Base-by-base conservation (phyloP, 1,140 invertebrate species). In the Himalopsyche phryganea region DNA sequence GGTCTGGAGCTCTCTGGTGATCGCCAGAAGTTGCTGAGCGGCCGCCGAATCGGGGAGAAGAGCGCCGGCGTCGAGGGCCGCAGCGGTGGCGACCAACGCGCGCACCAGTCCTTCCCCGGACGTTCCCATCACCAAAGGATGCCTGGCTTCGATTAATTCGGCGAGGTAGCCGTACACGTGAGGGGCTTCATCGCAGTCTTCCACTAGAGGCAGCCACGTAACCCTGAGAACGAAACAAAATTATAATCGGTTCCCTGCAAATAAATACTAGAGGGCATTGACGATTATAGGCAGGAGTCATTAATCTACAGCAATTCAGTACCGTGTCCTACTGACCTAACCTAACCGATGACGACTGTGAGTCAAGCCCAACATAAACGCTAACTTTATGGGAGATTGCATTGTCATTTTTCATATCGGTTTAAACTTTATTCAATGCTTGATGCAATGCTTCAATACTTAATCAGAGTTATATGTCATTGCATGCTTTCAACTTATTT, bases 111-210 rank as follows among this genome's bases (percentile, higher is more conserved):
- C 98, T 49, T 84, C 79, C 68, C 95, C 94, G 67, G 93, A 86
- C 20, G 80, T 81, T 18, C 92, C 93, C 66, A 97, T 76, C 41
- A 98, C 84, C 35, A 87, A 75, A 3, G 89, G 86, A 78, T 98
- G 90, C 72, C 97, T 94, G 56, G 82, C 81, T 78, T 98, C 94
- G 47, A 98, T 89, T 33, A 99, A 80, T 79, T 98, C 94, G 77
- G 95, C 98, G 20, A 99, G 77, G 76, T 97, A 94, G 53, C 87
- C 88, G 73, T 98, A 99, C 33, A 99, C 89, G 70, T 96, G 89
- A 44, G 89, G 87, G 50, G 94, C 90, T 77, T 99, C 97, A 66
- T 98, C 97, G 17, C 86, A 83, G 76, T 99, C 97, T 74, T 98
- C 95, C 61, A 88, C 87, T 11, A 97, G 90, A 19, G 97, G 97